Conservation (phyloP, 2,888 invertebrate species). For the Vandiemenella viatica region DNA sequence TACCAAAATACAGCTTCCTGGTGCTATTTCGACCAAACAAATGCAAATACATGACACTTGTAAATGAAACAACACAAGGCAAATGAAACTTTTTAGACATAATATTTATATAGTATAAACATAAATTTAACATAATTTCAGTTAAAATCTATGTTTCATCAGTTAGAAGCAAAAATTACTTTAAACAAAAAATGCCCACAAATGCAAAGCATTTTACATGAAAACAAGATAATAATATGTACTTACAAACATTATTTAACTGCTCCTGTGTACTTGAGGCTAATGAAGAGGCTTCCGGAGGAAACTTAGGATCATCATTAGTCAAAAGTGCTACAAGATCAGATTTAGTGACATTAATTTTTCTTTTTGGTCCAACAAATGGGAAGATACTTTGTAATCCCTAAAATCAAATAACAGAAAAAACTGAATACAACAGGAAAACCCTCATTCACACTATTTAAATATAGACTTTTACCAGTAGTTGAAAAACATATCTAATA, state of each 20-base stretch:
- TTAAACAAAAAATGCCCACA: no score
- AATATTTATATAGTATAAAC: neutral
- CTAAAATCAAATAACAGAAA: slow-evolving; percentile 20
- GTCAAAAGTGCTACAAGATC: slow-evolving; percentile 66
- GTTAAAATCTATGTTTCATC: neutral
- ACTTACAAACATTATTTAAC: slow-evolving; percentile 54
- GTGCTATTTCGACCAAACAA: slow-evolving; percentile 32
- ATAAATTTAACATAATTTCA: neutral
- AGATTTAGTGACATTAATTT: slow-evolving; percentile 50
- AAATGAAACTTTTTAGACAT: neutral
- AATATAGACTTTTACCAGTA: no score
- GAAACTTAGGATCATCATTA: slow-evolving; percentile 61
- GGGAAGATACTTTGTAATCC: slow-evolving; percentile 60
- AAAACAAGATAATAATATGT: neutral
- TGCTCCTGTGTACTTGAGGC: slow-evolving; percentile 48
- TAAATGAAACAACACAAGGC: no score
- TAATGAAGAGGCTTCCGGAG: slow-evolving; percentile 58
- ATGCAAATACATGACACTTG: no score
- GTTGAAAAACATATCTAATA: no score
- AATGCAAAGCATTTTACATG: no score
- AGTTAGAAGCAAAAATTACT: no score
- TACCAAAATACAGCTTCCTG: slow-evolving; percentile 64
- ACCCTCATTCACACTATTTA: no score
- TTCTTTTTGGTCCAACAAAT: slow-evolving; percentile 51
- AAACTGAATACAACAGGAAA: neutral